Percentiles rank a stretch among this genome's conserved stretches.
These are phyloP conservation scores for Dendrolimus houi DNA, from an alignment of 2,888 invertebrate species.

Conservation along the genomic window DNA sequence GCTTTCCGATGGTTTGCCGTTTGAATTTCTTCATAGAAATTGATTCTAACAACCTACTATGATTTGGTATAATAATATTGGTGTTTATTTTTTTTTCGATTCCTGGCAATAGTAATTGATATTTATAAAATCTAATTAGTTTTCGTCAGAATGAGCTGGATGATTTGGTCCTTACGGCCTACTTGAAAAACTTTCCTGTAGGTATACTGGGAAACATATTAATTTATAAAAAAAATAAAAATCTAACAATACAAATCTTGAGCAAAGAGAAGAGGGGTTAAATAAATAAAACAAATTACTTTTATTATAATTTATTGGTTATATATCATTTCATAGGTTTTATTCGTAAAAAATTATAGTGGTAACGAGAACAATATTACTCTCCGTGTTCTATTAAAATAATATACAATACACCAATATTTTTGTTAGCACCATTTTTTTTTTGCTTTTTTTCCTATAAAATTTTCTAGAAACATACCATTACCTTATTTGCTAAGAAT, in stretches of 20 bases:
- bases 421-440: constrained; percentile 73
- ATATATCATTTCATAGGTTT: constrained; percentile 45
- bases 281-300: constrained; percentile 17
- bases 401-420: constrained; percentile 62
- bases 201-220: too few species aligned
- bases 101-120: too few species aligned
- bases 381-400: constrained; percentile 53
- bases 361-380: constrained; percentile 55
- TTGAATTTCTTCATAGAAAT: too few species aligned
- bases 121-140: too few species aligned
- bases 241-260: constrained; percentile 1
- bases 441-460: constrained; percentile 35
- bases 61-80: too few species aligned
- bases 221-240: not conserved
- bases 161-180: too few species aligned
- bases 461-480: constrained; percentile 60
- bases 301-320: constrained; percentile 45
- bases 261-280: too few species aligned
- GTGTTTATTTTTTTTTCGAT: too few species aligned
- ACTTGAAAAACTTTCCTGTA: too few species aligned
- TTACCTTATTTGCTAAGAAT: constrained; percentile 66
- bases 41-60: too few species aligned
- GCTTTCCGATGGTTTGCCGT: too few species aligned
- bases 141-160: too few species aligned
- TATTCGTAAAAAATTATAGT: constrained; percentile 63